phyloP scores from a whole-genome alignment of 1,140 invertebrate genomes.

The Oncopodura yosiiana region DNA sequence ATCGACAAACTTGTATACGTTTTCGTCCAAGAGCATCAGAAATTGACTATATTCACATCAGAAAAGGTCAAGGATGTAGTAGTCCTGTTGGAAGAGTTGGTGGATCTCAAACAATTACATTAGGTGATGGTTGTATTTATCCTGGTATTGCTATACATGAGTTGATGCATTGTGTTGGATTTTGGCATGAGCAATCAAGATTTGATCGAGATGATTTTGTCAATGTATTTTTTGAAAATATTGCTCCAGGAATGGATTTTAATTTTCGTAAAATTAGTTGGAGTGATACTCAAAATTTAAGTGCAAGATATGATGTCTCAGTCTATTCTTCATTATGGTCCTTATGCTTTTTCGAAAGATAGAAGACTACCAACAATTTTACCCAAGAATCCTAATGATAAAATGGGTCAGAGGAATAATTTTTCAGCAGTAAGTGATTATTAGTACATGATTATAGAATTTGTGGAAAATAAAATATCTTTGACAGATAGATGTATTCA shows the following conservation, averaged over 20 bases:
- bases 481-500: conserved; percentile 33
- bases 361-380: conserved; percentile 45
- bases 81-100: conserved; percentile 31
- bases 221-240: conserved; percentile 59
- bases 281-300: conserved; percentile 40
- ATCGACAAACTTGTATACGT: conserved; percentile 40
- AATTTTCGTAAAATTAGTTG: conserved; percentile 44
- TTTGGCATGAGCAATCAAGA: conserved; percentile 77
- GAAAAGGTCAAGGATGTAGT: conserved; percentile 38
- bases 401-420: conserved; percentile 44
- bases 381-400: conserved; percentile 38
- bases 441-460: not conserved
- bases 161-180: conserved; percentile 72
- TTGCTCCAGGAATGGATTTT: conserved; percentile 45
- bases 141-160: conserved; percentile 64
- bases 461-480: not conserved
- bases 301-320: conserved; percentile 46
- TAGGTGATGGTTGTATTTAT: conserved; percentile 56
- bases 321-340: conserved; percentile 49
- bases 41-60: conserved; percentile 40
- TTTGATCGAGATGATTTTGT: conserved; percentile 67
- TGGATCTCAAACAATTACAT: conserved; percentile 42
- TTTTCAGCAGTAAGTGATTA: conserved; percentile 37
- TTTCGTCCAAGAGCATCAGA: conserved; percentile 39
- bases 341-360: conserved; percentile 46